Evolutionary conservation across 1,140 invertebrate species (phyloP), one percentile per base, ranked within the genome.

Genomic region (Episyrphus balteatus): DNA sequence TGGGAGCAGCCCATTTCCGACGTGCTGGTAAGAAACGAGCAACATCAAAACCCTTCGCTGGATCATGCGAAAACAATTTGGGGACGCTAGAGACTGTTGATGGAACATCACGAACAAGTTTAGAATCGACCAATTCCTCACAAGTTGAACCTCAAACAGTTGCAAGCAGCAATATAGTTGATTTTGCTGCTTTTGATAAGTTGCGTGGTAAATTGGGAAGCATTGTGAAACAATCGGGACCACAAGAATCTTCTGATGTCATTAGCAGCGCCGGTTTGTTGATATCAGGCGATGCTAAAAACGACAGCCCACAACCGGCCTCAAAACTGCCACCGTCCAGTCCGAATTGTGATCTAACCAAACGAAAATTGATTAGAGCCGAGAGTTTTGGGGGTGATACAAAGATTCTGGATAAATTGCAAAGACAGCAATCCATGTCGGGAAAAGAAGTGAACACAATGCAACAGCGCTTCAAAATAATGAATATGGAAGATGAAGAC

Each of bases 1-100:
- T 89, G 44, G 92, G 88, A 3, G 87, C 92, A 2, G 88, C 91
- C n/a, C 75, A 91, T 51, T 89, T 90, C 61, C 78, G 83, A 26
- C 77, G 79, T 51, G 86, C 86, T 19, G 86, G 83, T 2, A 78
- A 72, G 51, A 71, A 72, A 39, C 69, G 72, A 52, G 72, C 74
- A 17, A 69, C 71, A 43, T 66, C 70, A 51, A 71, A 71, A 57
- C 68, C 73, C 46, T 62, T 60, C 12, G 56, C 65, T 2, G 46
- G 55, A 1, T 68, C 62, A 6, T 56, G 56, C 34, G 65, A 66
- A 34, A 65, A 69, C 13, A 69, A 66, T 52, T 53, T 66, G 10
- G 73, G 67, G 59, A 62, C 73, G 17, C 50, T 74, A 12, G 74
- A 75, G 54, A 68, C 62, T 10, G 61, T 66, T 26, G 74, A 76